Base-by-base conservation (phyloP, 2,888 invertebrate genomes). In the Chymomyza caudatula region DNA sequence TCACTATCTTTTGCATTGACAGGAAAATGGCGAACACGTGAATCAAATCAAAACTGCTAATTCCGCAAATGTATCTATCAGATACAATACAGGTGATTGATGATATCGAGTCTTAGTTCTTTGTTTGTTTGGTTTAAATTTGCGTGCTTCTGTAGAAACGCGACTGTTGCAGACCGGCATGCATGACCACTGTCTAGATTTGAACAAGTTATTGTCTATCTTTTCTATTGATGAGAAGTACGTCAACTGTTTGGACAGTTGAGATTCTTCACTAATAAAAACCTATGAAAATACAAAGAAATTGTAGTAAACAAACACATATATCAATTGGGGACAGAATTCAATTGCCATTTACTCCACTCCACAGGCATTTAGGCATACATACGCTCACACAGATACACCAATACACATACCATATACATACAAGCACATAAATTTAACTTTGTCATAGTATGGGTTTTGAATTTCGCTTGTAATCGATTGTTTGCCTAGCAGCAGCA, bases 291-390 rank as follows among this genome's bases (percentile, higher is more conserved):
- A 69, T 66, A 63, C 73, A 59, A 76, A 60, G 63, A 53, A 61
- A 43, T 56, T 47, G 42, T 60, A 53, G 57, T 22, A 61, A 65
- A 63, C 55, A 54, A 76, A 64, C 55, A 71, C 60, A 63, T 71
- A 69, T 67, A 65, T 67, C 65, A 77, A 76, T 77, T 72, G 78
- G 69, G 69, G 65, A 37, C 69, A 75, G 55, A 51, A 63, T 60
- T 74, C 69, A 75, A 76, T 74, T 69, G 72, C 65, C 63, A 65
- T 59, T 37, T 37, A 37, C 11, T 47, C 65, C 23, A 63, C 49
- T 56, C 47, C 67, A 52, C n/a, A 58, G 44, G 22, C 43, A 29
- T 56, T 4, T 13, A 4, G 42, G 29, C 51, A 22, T 42, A 49
- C 20, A 13, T 17, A 20, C 13, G 11, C 5, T 47, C 54, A 22